These are phyloP conservation scores for Epinotia ramella DNA, from an alignment of 2,888 invertebrate species.

Conservation along the genomic window DNA sequence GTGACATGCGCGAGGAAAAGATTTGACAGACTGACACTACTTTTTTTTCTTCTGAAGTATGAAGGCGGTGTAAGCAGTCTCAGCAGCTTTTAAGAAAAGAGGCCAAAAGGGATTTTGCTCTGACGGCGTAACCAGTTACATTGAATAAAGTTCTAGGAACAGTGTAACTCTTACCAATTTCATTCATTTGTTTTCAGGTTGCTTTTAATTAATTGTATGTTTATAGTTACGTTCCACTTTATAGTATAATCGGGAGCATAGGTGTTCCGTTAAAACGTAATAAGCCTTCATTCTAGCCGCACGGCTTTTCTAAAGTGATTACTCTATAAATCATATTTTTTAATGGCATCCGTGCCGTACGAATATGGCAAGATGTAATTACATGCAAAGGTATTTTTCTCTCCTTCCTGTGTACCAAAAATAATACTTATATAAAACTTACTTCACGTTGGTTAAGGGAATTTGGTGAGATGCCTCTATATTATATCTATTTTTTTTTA, in stretches of 20 bases:
- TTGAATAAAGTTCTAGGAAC: not conserved
- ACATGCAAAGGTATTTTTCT: constrained; percentile 16
- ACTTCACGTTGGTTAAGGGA: not conserved
- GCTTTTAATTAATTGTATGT: constrained; percentile 10
- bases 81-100: too few relatives aligned
- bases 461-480: too few relatives aligned
- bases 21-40: too few relatives aligned
- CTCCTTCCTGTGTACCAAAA: not conserved
- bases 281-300: constrained; percentile 25
- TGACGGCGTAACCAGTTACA: too few relatives aligned
- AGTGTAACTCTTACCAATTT: not conserved
- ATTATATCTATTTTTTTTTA: too few relatives aligned
- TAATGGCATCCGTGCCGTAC: constrained; percentile 35
- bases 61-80: too few relatives aligned
- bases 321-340: constrained; percentile 39
- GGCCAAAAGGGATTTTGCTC: too few relatives aligned
- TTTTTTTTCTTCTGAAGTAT: too few relatives aligned
- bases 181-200: not conserved
- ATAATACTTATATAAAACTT: not conserved
- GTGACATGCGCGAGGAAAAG: too few relatives aligned
- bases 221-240: constrained; percentile 2
- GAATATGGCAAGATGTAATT: constrained; percentile 36
- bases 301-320: constrained; percentile 38
- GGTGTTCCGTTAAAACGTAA: constrained; percentile 34
- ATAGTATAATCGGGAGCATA: constrained; percentile 10